Base-by-base conservation (phyloP, 2,888 invertebrate genomes). In the Alloplasta piceator region DNA sequence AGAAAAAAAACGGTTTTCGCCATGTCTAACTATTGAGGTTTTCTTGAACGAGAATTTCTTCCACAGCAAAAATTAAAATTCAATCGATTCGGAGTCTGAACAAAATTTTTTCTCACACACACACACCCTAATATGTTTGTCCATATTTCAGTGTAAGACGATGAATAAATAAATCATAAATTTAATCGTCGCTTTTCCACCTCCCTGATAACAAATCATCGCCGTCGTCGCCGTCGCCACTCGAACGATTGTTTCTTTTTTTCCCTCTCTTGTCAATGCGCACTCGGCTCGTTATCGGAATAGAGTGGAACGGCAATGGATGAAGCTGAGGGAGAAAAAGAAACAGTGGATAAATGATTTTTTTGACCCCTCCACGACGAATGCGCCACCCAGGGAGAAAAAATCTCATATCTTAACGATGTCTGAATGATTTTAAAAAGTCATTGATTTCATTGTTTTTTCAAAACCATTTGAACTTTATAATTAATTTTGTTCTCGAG, bases 81-180 rank as follows among this genome's bases (percentile, higher is more conserved):
- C 26, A 26, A 26, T 26, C 26, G 26, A 26, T 2, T 26, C 26
- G 26, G 26, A 26, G 26, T 1, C 26, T 26, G 26, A 26, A 26
- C 1, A 26, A 26, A 26, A 26, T 26, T 26, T 26, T 1, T 26
- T 26, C 26, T 3, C 26, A 26, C 26, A 26, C 26, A 26, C 26
- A 26, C 26, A 26, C 26, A 26, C 26, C 26, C 26, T 26, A 26
- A 26, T 26, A 26, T 26, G 26, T 26, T 26, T 26, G 26, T 26
- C 1, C 26, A 26, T 3, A 26, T 26, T 3, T 26, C 26, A 26
- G 26, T 26, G 60, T 60, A 55, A 41, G 16, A 41, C 7, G 64
- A 43, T 38, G 66, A 60, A 66, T 72, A 63, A 72, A 63, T 43
- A 72, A 70, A 78, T 72, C 71, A 68, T 78, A 50, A 64, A 78